These are phyloP conservation scores for Zaprionus ornatus DNA, from an alignment of 1,140 invertebrate genomes.

Conservation along the genomic window DNA sequence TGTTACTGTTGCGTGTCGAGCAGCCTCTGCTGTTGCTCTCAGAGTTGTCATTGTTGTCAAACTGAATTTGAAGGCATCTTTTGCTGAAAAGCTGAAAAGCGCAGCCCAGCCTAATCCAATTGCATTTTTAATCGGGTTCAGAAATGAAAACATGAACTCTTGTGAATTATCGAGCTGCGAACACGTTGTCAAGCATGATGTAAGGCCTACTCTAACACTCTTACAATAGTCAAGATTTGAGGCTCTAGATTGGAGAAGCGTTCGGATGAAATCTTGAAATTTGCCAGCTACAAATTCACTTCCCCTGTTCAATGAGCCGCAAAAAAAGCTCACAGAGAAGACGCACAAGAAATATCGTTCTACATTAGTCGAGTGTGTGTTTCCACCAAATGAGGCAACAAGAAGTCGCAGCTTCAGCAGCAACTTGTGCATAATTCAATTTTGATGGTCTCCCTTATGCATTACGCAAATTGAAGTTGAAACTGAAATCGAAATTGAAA, in stretches of 20 bases:
- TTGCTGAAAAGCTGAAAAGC: slow-evolving; percentile 33
- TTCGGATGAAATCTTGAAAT: slow-evolving; percentile 12
- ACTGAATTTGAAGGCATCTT: slow-evolving; percentile 43
- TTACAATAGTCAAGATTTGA: not conserved
- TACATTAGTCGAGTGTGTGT: slow-evolving; percentile 14
- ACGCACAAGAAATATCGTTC: slow-evolving; percentile 39
- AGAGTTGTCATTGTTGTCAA: slow-evolving; percentile 48
- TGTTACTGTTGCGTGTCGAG: slow-evolving; percentile 60
- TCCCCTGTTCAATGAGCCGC: slow-evolving; percentile 60
- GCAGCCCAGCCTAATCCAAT: slow-evolving; percentile 64
- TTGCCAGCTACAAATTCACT: slow-evolving; percentile 21
- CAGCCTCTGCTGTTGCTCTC: slow-evolving; percentile 28
- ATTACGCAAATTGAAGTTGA: slow-evolving; percentile 41
- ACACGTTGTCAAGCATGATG: slow-evolving; percentile 33
- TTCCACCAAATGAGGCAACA: slow-evolving; percentile 21
- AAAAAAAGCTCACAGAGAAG: slow-evolving; percentile 50
- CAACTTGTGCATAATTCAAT: slow-evolving; percentile 69
- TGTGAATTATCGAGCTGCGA: slow-evolving; percentile 55
- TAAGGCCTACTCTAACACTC: slow-evolving; percentile 17
- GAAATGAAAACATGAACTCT: slow-evolving; percentile 27
- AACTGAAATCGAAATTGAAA: slow-evolving; percentile 63
- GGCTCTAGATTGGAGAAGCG: not conserved
- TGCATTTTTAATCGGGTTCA: slow-evolving; percentile 43
- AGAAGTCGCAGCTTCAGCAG: not conserved
- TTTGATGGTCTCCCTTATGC: slow-evolving; percentile 63